Percentiles rank a stretch among this genome's conserved stretches.
Conservation (phyloP, 2,797 vertebrate species). For the Anableps anableps region DNA sequence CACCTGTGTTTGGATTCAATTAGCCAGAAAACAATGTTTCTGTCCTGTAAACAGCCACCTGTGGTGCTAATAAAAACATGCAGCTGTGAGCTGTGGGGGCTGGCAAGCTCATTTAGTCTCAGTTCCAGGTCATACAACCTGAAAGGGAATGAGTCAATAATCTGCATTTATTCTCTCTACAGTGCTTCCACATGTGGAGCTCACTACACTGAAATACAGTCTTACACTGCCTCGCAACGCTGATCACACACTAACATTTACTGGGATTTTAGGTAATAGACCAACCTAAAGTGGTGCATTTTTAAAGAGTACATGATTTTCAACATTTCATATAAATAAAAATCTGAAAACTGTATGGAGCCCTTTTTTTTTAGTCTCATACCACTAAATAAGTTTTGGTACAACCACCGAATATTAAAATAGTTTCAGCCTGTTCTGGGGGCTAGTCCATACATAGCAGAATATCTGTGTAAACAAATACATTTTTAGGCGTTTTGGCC, state of each 20-base stretch:
- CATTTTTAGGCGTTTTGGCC: too few species aligned
- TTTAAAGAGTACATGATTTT: not conserved
- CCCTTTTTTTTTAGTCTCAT: not conserved
- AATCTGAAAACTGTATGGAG: not conserved
- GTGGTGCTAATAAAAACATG: constrained; percentile 52
- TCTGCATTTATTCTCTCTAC: not conserved
- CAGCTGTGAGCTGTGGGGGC: constrained; percentile 40
- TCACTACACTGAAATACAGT: not conserved
- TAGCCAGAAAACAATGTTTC: constrained; percentile 13
- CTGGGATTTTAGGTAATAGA: not conserved
- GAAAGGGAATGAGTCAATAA: not conserved
- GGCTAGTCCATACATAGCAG: too few species aligned
- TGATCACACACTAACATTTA: not conserved
- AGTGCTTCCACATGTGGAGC: not conserved
- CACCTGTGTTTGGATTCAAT: constrained; percentile 20
- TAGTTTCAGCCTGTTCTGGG: too few species aligned
- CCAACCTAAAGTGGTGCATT: not conserved
- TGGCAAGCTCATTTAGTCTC: constrained; percentile 12
- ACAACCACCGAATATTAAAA: too few species aligned
- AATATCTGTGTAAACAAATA: too few species aligned
- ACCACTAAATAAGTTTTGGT: not conserved
- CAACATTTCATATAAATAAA: not conserved
- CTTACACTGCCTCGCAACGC: not conserved
- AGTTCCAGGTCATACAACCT: not conserved
- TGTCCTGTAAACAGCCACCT: constrained; percentile 30